Conservation (phyloP, 1,140 invertebrate species). For the Pogonognathellus flavescens region DNA sequence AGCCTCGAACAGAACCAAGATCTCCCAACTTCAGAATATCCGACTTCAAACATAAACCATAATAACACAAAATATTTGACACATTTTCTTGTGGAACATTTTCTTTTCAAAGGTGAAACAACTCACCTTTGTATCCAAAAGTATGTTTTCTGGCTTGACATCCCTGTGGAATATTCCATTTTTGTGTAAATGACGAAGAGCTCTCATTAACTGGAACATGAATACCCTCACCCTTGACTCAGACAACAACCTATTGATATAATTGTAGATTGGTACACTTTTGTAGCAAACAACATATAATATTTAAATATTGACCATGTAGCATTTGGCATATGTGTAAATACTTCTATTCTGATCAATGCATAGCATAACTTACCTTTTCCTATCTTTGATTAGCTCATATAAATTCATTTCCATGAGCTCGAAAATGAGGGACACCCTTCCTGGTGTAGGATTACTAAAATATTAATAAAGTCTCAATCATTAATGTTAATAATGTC, state of each 20-base stretch:
- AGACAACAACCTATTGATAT: slow-evolving; percentile 53
- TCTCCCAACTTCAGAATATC: slow-evolving; percentile 77
- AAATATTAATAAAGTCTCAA: slow-evolving; percentile 67
- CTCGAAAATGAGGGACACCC: slow-evolving; percentile 77
- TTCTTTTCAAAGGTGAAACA: too few relatives aligned
- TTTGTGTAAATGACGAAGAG: slow-evolving; percentile 74
- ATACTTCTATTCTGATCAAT: too few relatives aligned
- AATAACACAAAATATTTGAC: too few relatives aligned
- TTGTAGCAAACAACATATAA: background rate
- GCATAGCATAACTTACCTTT: slow-evolving; percentile 71
- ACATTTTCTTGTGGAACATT: too few relatives aligned
- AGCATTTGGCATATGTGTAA: too few relatives aligned
- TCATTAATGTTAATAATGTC: too few relatives aligned
- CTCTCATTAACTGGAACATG: slow-evolving; percentile 73
- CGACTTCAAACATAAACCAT: slow-evolving; percentile 71
- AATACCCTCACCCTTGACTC: slow-evolving; percentile 59
- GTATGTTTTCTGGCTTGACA: slow-evolving; percentile 81
- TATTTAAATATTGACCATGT: slow-evolving; percentile 7
- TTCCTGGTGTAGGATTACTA: slow-evolving; percentile 73
- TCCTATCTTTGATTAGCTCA: slow-evolving; percentile 74
- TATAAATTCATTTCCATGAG: slow-evolving; percentile 81
- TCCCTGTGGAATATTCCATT: slow-evolving; percentile 79
- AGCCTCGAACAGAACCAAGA: slow-evolving; percentile 76
- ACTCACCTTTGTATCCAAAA: slow-evolving; percentile 70
- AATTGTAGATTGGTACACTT: too few relatives aligned